Evolutionary conservation across 2,888 invertebrate genomes (phyloP), one percentile per base, ranked within the genome.

Genomic region (Lasioglossum marginatum): DNA sequence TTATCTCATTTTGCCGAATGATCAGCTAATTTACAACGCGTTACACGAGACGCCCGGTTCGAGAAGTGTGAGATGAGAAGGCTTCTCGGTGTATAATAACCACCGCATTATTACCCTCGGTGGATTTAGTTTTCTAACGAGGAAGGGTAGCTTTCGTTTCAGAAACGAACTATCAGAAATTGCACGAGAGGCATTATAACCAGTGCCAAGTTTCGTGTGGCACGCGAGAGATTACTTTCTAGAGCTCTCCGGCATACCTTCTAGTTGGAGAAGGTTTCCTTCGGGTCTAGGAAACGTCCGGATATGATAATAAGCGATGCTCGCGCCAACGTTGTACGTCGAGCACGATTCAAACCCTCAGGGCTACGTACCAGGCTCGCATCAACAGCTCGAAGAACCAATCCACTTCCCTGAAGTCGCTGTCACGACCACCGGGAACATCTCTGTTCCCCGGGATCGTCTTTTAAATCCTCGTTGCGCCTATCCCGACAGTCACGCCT

Each of bases 391-490:
- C 68, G 77, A 87, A 91, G 88, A 90, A 82, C 82, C 88, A 85
- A 87, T 92, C 87, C 90, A 88, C 91, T 90, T 90, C 87, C 88
- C 89, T 92, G 90, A 86, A 91, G 92, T 87, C 91, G 92, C 92
- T 92, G 92, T 92, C 92, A 91, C 91, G 92, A 92, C 92, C 91
- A 91, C 92, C 91, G 89, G 91, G 90, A 92, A 92, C 91, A 90
- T 91, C 92, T 91, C 85, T 90, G 87, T 91, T 90, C 87, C 71
- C 74, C 52, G 45, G 83, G 77, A 80, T 70, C 85, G 72, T 80
- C 85, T 90, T 90, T 88, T 85, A 89, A 88, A 88, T 85, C 80
- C 82, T 68, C 34, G 86, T 74, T 72, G 74, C 82, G 60, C 82
- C 83, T 82, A 74, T 80, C n/a, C 80, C 81, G 75, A 70, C 80